Conservation (phyloP, 2,797 vertebrate species). For the Channa striata region DNA sequence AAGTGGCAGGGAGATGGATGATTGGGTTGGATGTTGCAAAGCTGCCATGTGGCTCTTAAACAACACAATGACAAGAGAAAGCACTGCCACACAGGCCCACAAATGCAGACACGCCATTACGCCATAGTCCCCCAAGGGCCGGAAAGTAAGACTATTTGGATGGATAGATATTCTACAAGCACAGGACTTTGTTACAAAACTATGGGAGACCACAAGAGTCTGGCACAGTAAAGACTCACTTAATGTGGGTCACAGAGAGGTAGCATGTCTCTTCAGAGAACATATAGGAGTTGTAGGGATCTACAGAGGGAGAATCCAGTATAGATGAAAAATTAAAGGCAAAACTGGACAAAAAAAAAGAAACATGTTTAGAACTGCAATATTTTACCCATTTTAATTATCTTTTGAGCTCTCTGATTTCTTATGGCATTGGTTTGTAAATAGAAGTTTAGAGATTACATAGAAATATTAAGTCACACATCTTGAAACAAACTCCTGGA, state of each 20-base stretch:
- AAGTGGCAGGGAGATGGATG: slow-evolving; percentile 61
- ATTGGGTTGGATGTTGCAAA: slow-evolving; percentile 58
- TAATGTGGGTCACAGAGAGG: slow-evolving; percentile 60
- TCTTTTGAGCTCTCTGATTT: neutral
- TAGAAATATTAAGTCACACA: slow-evolving; percentile 10
- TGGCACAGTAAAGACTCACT: slow-evolving; percentile 51
- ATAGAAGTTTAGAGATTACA: neutral
- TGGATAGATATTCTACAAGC: slow-evolving; percentile 49
- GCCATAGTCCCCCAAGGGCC: slow-evolving; percentile 44
- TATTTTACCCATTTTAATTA: neutral
- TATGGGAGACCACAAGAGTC: slow-evolving; percentile 46
- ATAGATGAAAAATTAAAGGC: too few species aligned
- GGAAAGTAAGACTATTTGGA: slow-evolving; percentile 51
- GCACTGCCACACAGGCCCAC: slow-evolving; percentile 28
- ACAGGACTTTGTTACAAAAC: slow-evolving; percentile 54
- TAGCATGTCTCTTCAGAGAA: slow-evolving; percentile 41
- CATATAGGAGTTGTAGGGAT: slow-evolving; percentile 24
- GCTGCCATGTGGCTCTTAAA: slow-evolving; percentile 67
- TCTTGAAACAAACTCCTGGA: neutral
- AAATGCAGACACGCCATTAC: slow-evolving; percentile 62
- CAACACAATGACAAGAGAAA: slow-evolving; percentile 63
- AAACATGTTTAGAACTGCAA: too few species aligned
- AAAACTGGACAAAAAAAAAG: too few species aligned
- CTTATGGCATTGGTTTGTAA: neutral
- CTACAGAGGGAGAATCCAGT: too few species aligned